phyloP scores from a whole-genome alignment of 2,888 invertebrate species.

The Drosophila multiciliata region DNA sequence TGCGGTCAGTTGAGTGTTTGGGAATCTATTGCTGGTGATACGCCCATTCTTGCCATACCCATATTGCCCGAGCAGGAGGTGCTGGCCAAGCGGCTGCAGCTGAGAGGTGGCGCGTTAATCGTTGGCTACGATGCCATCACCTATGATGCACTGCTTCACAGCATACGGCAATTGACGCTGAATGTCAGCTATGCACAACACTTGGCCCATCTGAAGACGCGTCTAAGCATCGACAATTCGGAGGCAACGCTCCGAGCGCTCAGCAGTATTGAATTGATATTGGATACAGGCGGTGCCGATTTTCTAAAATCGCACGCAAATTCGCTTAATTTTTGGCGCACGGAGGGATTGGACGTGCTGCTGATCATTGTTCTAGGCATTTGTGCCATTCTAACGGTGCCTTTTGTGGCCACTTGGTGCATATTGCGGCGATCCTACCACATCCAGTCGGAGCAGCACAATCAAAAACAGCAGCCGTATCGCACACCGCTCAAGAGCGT shows the following conservation, averaged over 20 bases:
- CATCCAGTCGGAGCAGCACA: conserved; percentile 56
- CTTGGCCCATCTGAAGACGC: conserved; percentile 51
- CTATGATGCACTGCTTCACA: conserved; percentile 82
- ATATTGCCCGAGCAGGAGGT: conserved; percentile 86
- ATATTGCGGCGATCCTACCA: conserved; percentile 82
- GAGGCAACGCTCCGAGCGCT: conserved; percentile 77
- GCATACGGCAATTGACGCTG: conserved; percentile 83
- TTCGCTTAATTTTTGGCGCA: conserved; percentile 80
- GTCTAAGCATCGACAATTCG: conserved; percentile 66
- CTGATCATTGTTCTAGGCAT: conserved; percentile 81
- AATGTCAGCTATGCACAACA: conserved; percentile 78
- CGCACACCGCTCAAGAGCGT: conserved; percentile 50
- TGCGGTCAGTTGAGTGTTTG: conserved; percentile 87
- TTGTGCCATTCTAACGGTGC: conserved; percentile 81
- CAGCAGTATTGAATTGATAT: conserved; percentile 82
- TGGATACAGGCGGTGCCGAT: conserved; percentile 80
- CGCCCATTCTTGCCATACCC: conserved; percentile 86
- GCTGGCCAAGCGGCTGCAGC: conserved; percentile 85
- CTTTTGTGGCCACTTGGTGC: conserved; percentile 82
- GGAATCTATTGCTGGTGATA: conserved; percentile 86
- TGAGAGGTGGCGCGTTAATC: conserved; percentile 84
- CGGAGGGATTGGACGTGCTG: conserved; percentile 83
- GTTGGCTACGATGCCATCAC: conserved; percentile 83
- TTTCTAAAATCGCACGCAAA: conserved; percentile 83
- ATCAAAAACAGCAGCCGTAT: conserved; percentile 43